These are phyloP conservation scores for Aporophyla lueneburgensis DNA, from an alignment of 2,888 invertebrate species.

Conservation along the genomic window DNA sequence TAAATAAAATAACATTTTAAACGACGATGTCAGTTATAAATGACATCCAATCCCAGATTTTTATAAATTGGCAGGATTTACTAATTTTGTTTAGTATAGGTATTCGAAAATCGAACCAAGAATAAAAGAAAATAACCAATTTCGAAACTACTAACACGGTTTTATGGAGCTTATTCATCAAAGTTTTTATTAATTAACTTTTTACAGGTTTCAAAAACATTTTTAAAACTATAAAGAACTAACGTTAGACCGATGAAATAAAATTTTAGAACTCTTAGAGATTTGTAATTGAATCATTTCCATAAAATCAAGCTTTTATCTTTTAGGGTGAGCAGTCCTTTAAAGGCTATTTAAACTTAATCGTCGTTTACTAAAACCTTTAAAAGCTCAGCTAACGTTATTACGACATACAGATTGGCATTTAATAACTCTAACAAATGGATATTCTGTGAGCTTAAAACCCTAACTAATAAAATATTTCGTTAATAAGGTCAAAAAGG, in stretches of 20 bases:
- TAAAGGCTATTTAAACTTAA: conserved; percentile 15
- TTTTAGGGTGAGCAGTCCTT: background rate
- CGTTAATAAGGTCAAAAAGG: conserved; percentile 2
- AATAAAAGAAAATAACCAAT: background rate
- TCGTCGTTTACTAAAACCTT: conserved; percentile 2
- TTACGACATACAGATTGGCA: conserved; percentile 13
- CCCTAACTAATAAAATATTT: background rate
- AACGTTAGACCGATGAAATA: background rate
- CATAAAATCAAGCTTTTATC: conserved; percentile 17
- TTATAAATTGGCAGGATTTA: background rate
- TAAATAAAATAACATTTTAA: background rate
- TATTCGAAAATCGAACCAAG: no score
- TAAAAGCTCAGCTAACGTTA: conserved; percentile 23
- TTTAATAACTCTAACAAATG: conserved; percentile 15
- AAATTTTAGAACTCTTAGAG: background rate
- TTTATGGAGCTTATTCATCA: background rate
- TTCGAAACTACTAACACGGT: background rate
- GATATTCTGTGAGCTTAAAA: background rate
- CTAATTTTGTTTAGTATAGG: background rate
- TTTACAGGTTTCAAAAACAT: background rate
- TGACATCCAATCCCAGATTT: background rate
- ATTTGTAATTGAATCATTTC: conserved; percentile 26
- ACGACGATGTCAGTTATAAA: background rate
- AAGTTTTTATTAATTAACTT: background rate
- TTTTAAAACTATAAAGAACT: conserved; percentile 10